Evolutionary conservation across 1,140 invertebrate genomes (phyloP).

Genomic region (Catajapyx aquilonaris): DNA sequence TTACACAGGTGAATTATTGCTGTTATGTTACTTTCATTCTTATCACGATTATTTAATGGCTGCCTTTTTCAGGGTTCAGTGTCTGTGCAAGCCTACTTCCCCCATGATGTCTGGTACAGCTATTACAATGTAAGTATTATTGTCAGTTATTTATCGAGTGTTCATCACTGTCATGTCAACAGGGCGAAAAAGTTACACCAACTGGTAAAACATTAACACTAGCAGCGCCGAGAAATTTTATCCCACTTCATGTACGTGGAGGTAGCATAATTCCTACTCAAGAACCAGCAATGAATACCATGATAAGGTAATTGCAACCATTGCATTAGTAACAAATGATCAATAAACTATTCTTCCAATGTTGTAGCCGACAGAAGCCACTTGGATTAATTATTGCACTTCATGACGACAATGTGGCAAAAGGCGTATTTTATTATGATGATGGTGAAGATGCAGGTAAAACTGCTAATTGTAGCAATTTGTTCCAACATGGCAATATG

Average conservation of each 20-base stretch:
- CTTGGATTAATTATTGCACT: background rate
- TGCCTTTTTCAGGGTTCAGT: no score
- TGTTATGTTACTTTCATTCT: no score
- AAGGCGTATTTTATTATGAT: background rate
- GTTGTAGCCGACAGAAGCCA: background rate
- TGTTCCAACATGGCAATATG: no score
- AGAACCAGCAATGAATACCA: background rate
- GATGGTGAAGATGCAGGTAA: no score
- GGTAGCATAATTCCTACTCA: background rate
- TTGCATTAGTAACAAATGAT: background rate
- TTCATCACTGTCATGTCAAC: no score
- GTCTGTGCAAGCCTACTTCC: no score
- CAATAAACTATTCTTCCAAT: background rate
- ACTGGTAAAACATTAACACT: background rate
- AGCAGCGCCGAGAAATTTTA: background rate
- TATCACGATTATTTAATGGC: no score
- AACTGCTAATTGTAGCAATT: no score
- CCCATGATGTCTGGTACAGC: no score
- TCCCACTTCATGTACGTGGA: background rate
- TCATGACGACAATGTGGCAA: background rate
- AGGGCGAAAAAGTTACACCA: background rate
- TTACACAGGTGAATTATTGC: no score
- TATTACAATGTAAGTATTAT: no score
- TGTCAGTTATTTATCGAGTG: no score
- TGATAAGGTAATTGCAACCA: background rate